Base-by-base conservation (phyloP, 2,797 vertebrate genomes). In the Hemitrygon akajei region DNA sequence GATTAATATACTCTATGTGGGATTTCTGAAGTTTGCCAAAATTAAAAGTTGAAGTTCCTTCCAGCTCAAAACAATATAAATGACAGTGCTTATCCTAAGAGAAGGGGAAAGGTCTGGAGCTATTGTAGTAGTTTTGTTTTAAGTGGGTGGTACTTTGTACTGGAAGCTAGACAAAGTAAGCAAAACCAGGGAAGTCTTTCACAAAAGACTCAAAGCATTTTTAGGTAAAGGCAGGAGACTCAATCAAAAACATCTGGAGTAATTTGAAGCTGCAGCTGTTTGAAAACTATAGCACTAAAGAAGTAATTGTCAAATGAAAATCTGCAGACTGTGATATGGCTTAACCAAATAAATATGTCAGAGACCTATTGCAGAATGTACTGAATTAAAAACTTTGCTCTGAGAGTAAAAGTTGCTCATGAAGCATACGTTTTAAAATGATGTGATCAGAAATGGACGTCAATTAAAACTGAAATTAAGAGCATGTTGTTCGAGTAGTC, bases 161-260 rank as follows among this genome's bases (percentile, higher is more conserved):
- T 91, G 37, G 89, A 91, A 69, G 87, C 14, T 71, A 40, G 37
- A 71, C 69, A 37, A 91, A 91, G 69, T 91, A 91, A 91, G 63
- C 69, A n/a, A 40, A 71, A 34, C 1, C 34, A 71, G 63, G n/a
- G 71, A 27, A 71, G 9, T 69, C 47, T 25, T 60, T 87, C 20
- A 25, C 34, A n/a, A 16, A 91, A 69, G 14, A 12, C 47, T 11
- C 9, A 91, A 91, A 4, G 14, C 7, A 7, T 22, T 7, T 20
- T 37, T 63, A 71, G 71, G 30, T 40, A 91, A 91, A 71, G 25
- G 20, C 87, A 66, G n/a, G 40, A 1, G 63, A 22, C 14, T 66
- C 69, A 22, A 40, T 91, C 16, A 34, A 69, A n/a, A 91, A 91
- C 60, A 91, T 71, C 60, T 91, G 87, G 34, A 34, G 16, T 69